These are phyloP conservation scores for Galerucella calmariensis DNA, from an alignment of 2,888 invertebrate genomes.

Conservation along the genomic window DNA sequence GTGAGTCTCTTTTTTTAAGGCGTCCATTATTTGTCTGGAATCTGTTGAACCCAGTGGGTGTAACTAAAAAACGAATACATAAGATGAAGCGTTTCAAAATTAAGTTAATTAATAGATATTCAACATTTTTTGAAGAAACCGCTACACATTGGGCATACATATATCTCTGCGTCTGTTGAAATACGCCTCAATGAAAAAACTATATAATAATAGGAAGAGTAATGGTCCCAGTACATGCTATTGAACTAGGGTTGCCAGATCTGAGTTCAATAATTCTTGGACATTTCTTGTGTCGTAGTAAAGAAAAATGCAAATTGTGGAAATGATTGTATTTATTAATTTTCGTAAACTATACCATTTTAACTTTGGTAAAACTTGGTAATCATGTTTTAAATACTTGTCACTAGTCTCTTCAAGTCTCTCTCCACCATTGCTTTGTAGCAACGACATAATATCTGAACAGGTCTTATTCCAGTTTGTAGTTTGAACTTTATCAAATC, in stretches of 20 bases:
- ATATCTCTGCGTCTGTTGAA: too few relatives aligned
- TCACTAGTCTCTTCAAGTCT: neutral
- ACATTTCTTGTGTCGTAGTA: too few relatives aligned
- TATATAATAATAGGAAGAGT: too few relatives aligned
- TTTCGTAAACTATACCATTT: too few relatives aligned
- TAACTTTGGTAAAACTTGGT: too few relatives aligned
- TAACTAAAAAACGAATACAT: constrained; percentile 46
- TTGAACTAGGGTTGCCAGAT: too few relatives aligned
- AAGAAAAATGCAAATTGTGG: too few relatives aligned
- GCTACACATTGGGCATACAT: too few relatives aligned
- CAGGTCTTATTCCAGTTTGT: neutral
- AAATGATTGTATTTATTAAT: too few relatives aligned
- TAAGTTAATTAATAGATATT: neutral
- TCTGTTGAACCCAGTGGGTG: constrained; percentile 43
- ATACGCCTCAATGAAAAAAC: too few relatives aligned
- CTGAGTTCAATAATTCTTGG: too few relatives aligned
- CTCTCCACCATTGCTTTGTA: neutral
- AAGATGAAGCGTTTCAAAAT: neutral
- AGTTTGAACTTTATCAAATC: neutral
- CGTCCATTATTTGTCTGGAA: constrained; percentile 45
- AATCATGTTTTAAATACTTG: neutral
- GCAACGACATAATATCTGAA: neutral
- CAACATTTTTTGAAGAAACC: neutral
- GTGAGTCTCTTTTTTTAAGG: constrained; percentile 45
- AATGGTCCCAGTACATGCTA: too few relatives aligned